A percentile compares a stretch with the other conserved stretches of the same genome.
Conservation (phyloP, 2,888 invertebrate species). For the Lycocerus yunnanus region DNA sequence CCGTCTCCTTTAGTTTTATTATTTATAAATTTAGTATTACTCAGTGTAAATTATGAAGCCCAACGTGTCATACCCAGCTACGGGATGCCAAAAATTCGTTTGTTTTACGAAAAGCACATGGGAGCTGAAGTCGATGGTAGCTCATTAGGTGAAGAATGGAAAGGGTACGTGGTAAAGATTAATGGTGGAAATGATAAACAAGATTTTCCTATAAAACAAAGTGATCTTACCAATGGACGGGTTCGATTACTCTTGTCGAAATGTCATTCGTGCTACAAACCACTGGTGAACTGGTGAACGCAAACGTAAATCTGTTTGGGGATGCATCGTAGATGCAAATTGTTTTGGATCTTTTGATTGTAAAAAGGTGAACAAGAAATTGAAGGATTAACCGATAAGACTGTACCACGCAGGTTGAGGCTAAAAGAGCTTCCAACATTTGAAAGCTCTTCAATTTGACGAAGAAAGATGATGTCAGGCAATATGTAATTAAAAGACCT, state of each 20-base stretch:
- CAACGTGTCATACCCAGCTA: conserved; percentile 97
- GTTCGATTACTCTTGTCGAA: conserved; percentile 94
- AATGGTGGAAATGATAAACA: conserved; percentile 99
- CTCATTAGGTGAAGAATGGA: conserved; percentile 97
- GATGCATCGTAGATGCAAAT: conserved; percentile 98
- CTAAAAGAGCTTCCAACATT: conserved; percentile 98
- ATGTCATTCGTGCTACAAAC: conserved; percentile 95
- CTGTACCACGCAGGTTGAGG: conserved; percentile 92
- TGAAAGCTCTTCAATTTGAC: conserved; percentile 93
- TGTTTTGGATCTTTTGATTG: conserved; percentile 91
- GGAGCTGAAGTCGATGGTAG: conserved; percentile 96
- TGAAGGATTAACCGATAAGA: conserved; percentile 91
- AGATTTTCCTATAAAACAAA: conserved; percentile 99
- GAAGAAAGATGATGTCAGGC: conserved; percentile 97
- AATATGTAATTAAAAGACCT: conserved; percentile 94
- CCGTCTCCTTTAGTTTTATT: too few species aligned
- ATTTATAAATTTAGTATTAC: too few species aligned
- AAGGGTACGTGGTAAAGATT: conserved; percentile 94
- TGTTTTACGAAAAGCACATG: conserved; percentile 99
- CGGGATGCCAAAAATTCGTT: conserved; percentile 96
- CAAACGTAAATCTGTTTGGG: conserved; percentile 97
- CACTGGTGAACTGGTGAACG: conserved; percentile 94
- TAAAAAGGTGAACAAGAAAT: conserved; percentile 96
- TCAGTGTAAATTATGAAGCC: conserved; percentile 65
- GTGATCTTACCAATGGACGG: conserved; percentile 93